phyloP scores from a whole-genome alignment of 2,797 vertebrate genomes.

The Brachyrhaphis roseni region DNA sequence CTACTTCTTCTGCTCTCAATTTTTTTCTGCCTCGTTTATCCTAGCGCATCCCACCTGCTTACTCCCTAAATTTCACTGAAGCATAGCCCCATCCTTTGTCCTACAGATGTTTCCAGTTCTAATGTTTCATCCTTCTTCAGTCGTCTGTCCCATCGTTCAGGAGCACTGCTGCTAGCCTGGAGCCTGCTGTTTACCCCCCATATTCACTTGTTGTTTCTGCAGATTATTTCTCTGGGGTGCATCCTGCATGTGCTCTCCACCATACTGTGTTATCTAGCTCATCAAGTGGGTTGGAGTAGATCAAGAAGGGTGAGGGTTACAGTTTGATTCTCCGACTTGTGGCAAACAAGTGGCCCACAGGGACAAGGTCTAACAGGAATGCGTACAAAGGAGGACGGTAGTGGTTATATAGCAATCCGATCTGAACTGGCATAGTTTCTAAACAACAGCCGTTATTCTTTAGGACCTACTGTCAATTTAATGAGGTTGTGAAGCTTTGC shows the following conservation, averaged over 20 bases:
- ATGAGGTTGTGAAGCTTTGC: conserved; percentile 49
- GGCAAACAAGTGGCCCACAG: conserved; percentile 69
- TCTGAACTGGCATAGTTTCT: conserved; percentile 32
- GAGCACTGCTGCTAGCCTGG: conserved; percentile 59
- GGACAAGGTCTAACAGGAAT: conserved; percentile 42
- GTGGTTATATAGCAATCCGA: conserved; percentile 41
- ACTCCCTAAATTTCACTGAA: conserved; percentile 29
- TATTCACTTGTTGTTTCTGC: conserved; percentile 53
- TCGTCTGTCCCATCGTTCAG: conserved; percentile 58
- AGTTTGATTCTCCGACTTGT: conserved; percentile 49
- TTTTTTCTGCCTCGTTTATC: conserved; percentile 53
- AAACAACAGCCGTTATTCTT: conserved; percentile 53
- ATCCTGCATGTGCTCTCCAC: conserved; percentile 51
- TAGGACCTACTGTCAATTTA: conserved; percentile 49
- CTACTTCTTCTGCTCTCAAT: conserved; percentile 43
- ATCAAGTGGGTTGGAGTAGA: conserved; percentile 69
- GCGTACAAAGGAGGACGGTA: conserved; percentile 33
- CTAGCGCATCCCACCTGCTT: conserved; percentile 40
- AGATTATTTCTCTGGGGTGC: conserved; percentile 73
- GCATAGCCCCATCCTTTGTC: conserved; percentile 35
- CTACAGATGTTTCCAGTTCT: conserved; percentile 34
- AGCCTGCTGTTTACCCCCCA: conserved; percentile 55
- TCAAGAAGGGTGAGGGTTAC: conserved; percentile 50
- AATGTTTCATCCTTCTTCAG: conserved; percentile 39
- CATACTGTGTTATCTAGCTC: conserved; percentile 66